A percentile compares a stretch with the other conserved stretches of the same genome.
Evolutionary conservation across 2,888 invertebrate species (phyloP).

Genomic region (Hypsopygia costalis): DNA sequence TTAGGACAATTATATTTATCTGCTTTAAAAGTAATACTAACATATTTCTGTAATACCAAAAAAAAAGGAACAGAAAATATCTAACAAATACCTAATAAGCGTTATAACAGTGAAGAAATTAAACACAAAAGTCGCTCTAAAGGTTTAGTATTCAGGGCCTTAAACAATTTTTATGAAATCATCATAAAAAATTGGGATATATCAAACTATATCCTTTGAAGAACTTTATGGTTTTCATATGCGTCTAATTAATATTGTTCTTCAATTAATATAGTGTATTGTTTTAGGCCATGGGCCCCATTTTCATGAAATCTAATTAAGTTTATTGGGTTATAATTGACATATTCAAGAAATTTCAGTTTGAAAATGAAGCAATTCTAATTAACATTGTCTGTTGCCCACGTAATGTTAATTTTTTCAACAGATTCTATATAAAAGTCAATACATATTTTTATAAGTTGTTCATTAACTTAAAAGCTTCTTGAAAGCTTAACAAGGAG

Average conservation of each 20-base stretch:
- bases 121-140: too few species aligned
- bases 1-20: too few species aligned
- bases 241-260: neutral
- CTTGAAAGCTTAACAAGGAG: conserved; percentile 75
- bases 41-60: too few species aligned
- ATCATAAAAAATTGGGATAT: too few species aligned
- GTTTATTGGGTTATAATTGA: conserved; percentile 1
- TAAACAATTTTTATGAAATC: too few species aligned
- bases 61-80: too few species aligned
- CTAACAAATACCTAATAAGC: too few species aligned
- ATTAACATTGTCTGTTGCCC: neutral
- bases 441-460: conserved; percentile 70
- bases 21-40: too few species aligned
- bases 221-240: neutral
- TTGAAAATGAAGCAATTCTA: neutral
- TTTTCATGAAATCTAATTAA: neutral
- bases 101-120: too few species aligned
- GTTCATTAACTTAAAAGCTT: conserved; percentile 79
- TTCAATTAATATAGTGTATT: conserved; percentile 4
- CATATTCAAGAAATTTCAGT: neutral
- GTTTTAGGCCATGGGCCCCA: neutral
- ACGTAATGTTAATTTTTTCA: too few species aligned
- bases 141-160: too few species aligned
- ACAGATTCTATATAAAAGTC: conserved; percentile 51
- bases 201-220: too few species aligned